Evolutionary conservation across 2,797 vertebrate species (phyloP), one percentile per base, ranked within the genome.

Genomic region (Hozukius guyotensis): DNA sequence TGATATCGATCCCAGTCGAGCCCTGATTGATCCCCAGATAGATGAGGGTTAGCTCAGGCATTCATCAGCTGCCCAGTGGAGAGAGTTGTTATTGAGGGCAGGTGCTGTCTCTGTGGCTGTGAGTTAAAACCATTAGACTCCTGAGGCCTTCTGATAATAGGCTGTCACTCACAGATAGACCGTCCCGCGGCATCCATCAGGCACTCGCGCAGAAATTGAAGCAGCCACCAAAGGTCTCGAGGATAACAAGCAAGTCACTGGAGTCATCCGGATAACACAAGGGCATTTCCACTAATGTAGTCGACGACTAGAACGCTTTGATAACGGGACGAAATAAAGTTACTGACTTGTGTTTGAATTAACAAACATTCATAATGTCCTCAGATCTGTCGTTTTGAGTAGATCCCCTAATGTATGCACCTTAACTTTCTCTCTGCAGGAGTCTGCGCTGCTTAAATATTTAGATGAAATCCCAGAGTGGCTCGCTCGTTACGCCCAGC

Each of bases 391-490:
- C 11, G 22, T 52, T 83, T 68, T 74, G 52, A 75, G 49, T 8
- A 36, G 25, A 36, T 79, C 13, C 16, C 27, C 29, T 77, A 67
- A 80, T 82, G 53, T 69, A 60, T 85, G 68, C 56, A 57, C 70
- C 60, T 72, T 69, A 36, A 74, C 67, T 86, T 75, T 88, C 25
- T 77, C 53, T 84, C 61, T 82, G 86, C 94, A 99, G 97, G 97
- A 99, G 93, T 91, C 95, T 68, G 96, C 96, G 83, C 91, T 96
- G 93, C 90, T 93, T 87, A 97, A 92, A 94, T 96, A 97, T 96
- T 95, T 96, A 89, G 93, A 97, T 94, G 97, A 97, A 93, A 95
- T 99, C 92, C 97, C 97, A 75, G 92, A 95, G 91, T 96, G 97
- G 96, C 95, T 99, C 92, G 92, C 96, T 88, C 93, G 93, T 92